phyloP scores from a whole-genome alignment of 2,888 invertebrate species.

The Panopea generosa region DNA sequence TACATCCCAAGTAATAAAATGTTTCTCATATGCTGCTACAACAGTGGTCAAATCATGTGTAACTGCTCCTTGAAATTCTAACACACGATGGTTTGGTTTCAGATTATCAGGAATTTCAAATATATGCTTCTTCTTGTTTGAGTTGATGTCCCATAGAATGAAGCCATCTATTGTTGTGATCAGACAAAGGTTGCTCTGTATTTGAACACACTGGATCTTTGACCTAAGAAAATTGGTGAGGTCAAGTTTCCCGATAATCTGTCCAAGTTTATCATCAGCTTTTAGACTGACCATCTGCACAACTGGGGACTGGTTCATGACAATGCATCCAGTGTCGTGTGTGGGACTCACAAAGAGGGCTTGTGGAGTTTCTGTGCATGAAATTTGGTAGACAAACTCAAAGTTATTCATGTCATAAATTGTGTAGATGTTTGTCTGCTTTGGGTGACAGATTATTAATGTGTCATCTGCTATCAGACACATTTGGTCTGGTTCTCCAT shows the following conservation, averaged over 20 bases:
- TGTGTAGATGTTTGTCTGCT: constrained; percentile 57
- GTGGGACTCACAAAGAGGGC: constrained; percentile 25
- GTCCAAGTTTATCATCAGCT: constrained; percentile 43
- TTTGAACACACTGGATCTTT: constrained; percentile 38
- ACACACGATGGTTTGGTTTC: constrained; percentile 59
- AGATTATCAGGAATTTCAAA: constrained; percentile 54
- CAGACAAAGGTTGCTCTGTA: constrained; percentile 44
- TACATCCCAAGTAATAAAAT: constrained; percentile 61
- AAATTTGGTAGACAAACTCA: constrained; percentile 50
- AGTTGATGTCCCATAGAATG: constrained; percentile 58
- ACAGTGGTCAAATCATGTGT: constrained; percentile 57
- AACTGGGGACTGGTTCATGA: constrained; percentile 38
- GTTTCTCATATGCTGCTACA: constrained; percentile 62
- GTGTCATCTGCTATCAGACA: constrained; percentile 51
- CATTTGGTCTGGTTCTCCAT: constrained; percentile 57
- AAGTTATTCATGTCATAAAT: constrained; percentile 51
- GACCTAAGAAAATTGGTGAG: constrained; percentile 14
- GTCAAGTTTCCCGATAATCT: constrained; percentile 33
- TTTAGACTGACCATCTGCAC: constrained; percentile 51
- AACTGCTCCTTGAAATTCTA: constrained; percentile 53
- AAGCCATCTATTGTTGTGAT: constrained; percentile 59
- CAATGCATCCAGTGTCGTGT: constrained; percentile 39
- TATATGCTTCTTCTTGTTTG: constrained; percentile 42
- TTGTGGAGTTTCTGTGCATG: constrained; percentile 40
- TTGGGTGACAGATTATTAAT: constrained; percentile 57